Percentiles rank a stretch among this genome's conserved stretches.
phyloP scores from a whole-genome alignment of 1,140 invertebrate genomes.

The Caenorhabditis remanei region DNA sequence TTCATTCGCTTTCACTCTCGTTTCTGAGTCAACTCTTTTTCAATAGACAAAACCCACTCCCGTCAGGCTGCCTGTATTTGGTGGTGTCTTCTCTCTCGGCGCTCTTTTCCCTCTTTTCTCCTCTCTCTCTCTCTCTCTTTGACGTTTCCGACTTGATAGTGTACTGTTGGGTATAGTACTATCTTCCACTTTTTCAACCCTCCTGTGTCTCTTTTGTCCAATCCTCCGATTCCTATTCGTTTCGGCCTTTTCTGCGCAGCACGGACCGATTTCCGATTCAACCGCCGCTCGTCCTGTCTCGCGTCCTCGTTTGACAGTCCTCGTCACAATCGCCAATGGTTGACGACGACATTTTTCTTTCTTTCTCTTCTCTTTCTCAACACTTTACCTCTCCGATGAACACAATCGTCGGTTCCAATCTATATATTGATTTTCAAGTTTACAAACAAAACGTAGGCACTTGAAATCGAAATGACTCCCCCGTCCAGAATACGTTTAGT shows the following conservation, averaged over 20 bases:
- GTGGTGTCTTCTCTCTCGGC: neutral
- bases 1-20: neutral
- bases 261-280: constrained; percentile 42
- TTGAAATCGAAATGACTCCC: too few species aligned
- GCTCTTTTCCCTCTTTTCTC: neutral
- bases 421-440: constrained; percentile 32
- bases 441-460: neutral
- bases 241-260: neutral
- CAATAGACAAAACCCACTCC: constrained; percentile 19
- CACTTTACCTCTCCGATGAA: neutral
- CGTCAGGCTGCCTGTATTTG: constrained; percentile 29
- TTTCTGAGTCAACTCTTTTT: neutral
- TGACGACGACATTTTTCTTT: neutral
- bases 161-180: constrained; percentile 37
- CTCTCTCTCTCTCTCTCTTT: neutral
- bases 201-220: neutral
- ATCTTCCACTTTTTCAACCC: constrained; percentile 20
- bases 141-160: neutral
- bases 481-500: too few species aligned
- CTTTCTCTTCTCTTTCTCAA: neutral
- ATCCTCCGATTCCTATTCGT: too few species aligned
- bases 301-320: constrained; percentile 7
- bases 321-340: constrained; percentile 5
- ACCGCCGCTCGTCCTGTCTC: constrained; percentile 5
- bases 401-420: constrained; percentile 21